Evolutionary conservation across 2,888 invertebrate species (phyloP), one percentile per base, ranked within the genome.

Genomic region (Drosophila emarginata): DNA sequence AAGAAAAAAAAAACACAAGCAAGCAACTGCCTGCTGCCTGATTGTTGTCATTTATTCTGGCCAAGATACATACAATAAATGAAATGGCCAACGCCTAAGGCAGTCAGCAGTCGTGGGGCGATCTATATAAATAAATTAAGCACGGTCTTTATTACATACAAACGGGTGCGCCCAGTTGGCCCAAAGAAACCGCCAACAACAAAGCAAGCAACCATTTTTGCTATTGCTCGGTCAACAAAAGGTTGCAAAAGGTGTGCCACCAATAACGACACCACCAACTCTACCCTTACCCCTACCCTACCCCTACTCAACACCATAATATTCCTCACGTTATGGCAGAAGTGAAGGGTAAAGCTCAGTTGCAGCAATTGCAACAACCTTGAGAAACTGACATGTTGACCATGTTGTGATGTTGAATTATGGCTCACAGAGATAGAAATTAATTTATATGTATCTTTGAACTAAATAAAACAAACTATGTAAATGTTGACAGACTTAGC

Each of bases 101-200:
- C 82, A 4, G 57, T 40, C 62, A 64, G 12, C 54, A 26, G 32
- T 32, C 32, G 32, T 32, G 32, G 78, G 76, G 76, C 88, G 83
- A 87, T 85, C 82, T 85, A 89, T 77, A 89, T 89, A 89, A 77
- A 80, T 77, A 80, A 81, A 80, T 81, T 73, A 80, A 74, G 72
- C 65, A 60, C 37, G n/a, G 14, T 18, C 36, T 56, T 18, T n/a
- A 37, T 37, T 26, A 32, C 32, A 26, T 53, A 39, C 15, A 61
- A 45, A 40, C 59, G 52, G 88, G 78, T 76, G 82, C 86, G 50
- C 75, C 81, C 78, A 70, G 5, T 28, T 28, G 67, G 57, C 67
- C 73, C 62, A 64, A 54, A 61, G 61, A 72, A 70, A 86, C 85
- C 88, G 81, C 81, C 84, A 88, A 80, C 89, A 67, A 61, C 65